Evolutionary conservation across 2,797 vertebrate genomes (phyloP).

Genomic region (Acrossocheilus wenchowensis): DNA sequence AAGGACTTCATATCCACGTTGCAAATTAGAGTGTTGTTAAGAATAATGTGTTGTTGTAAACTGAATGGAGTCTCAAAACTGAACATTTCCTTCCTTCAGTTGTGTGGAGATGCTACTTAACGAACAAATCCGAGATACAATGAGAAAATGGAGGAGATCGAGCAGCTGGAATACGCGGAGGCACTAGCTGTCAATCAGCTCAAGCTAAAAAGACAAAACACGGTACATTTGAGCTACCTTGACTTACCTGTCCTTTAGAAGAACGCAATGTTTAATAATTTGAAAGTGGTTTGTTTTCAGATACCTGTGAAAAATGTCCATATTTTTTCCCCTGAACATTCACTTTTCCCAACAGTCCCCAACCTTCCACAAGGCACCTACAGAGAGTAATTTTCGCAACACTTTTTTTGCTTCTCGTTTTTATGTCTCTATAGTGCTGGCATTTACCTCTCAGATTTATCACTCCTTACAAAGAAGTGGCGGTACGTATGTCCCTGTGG

Average conservation of each 20-base stretch:
- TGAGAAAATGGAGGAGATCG: slow-evolving; percentile 96
- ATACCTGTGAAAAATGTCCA: neutral
- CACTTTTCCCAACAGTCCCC: neutral
- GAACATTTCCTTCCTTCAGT: slow-evolving; percentile 67
- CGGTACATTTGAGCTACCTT: slow-evolving; percentile 71
- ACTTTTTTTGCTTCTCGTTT: slow-evolving; percentile 60
- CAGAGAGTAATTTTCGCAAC: slow-evolving; percentile 72
- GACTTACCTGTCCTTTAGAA: neutral
- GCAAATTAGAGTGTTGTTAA: neutral
- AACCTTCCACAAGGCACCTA: slow-evolving; percentile 3
- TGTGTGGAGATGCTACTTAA: slow-evolving; percentile 96
- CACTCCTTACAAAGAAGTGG: slow-evolving; percentile 92
- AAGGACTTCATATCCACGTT: slow-evolving; percentile 66
- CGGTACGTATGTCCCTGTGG: slow-evolving; percentile 86
- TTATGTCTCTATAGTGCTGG: slow-evolving; percentile 85
- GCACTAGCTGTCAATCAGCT: slow-evolving; percentile 89
- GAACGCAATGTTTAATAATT: neutral
- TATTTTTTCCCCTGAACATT: neutral
- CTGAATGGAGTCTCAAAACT: neutral
- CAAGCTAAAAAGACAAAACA: slow-evolving; percentile 88
- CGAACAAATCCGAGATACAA: slow-evolving; percentile 95
- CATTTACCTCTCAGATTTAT: slow-evolving; percentile 97
- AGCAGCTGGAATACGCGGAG: slow-evolving; percentile 92
- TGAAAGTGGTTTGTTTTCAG: neutral
- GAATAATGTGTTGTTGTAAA: neutral